Base-by-base conservation (phyloP, 2,797 vertebrate species). In the Bothrops alternatus region DNA sequence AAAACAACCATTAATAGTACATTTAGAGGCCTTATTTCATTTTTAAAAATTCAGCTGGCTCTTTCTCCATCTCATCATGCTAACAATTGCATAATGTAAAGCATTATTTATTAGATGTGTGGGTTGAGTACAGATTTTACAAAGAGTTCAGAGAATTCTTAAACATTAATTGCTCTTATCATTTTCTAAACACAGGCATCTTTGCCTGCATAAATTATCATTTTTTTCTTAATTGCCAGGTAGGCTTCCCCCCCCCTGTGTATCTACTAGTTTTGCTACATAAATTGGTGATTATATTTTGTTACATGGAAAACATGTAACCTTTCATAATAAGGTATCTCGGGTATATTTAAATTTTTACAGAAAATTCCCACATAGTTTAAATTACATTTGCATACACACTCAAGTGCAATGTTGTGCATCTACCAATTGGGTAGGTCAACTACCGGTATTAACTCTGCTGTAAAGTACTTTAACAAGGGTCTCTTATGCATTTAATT, bases 81-180 rank as follows among this genome's bases (percentile, higher is more conserved):
- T 93, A 91, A 94, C 92, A 93, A 91, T 92, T 89, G 91, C 2
- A 92, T 32, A 78, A 57, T 26, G 4, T 26, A 89, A 37, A 6
- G 93, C 89, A 90, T 69, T 90, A 93, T 92, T 91, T 95, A 93
- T 95, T 94, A 73, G 32, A 25, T 93, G 78, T 73, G 6, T 90
- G 47, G 91, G 86, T 60, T 37, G 42, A 58, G 61, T 93, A 58
- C 32, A 93, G 3, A 93, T 94, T 89, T 91, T 94, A 88, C 94
- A 89, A 65, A 92, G 32, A 20, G 94, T 93, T 95, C 94, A 93
- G 55, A 92, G 95, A 94, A 94, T 86, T 89, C 87, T 93, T 86
- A 93, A 87, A 93, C 94, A 95, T 96, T 0, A 63, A 95, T 95
- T 96, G 93, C 4, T 95, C 90, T 96, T 94, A 94, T 95, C 12